Evolutionary conservation across 2,797 vertebrate species (phyloP).

Genomic region (Lepus townsendii): DNA sequence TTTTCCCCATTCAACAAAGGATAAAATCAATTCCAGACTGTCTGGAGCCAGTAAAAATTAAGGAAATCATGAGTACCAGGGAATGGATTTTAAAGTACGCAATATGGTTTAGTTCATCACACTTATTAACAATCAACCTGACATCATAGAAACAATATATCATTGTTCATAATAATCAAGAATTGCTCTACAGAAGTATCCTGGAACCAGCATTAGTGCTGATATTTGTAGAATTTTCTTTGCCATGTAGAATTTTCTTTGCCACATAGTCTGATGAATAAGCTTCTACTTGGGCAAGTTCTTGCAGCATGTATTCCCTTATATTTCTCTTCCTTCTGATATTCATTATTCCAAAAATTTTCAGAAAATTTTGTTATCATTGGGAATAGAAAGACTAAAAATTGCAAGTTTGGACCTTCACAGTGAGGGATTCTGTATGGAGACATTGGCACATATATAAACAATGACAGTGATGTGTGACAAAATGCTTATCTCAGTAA

Average conservation of each 20-base stretch:
- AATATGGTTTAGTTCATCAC: constrained; percentile 38
- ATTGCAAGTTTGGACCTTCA: neutral
- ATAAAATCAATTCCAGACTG: constrained; percentile 73
- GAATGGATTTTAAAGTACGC: constrained; percentile 54
- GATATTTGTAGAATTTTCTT: neutral
- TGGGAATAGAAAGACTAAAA: neutral
- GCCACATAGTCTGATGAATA: neutral
- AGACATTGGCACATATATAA: neutral
- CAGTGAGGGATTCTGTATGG: neutral
- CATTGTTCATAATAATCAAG: neutral
- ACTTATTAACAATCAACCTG: constrained; percentile 65
- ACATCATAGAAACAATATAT: constrained; percentile 26
- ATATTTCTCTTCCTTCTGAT: neutral
- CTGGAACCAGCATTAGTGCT: neutral
- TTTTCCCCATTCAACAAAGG: constrained; percentile 44
- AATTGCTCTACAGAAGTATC: neutral
- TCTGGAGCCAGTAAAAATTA: constrained; percentile 66
- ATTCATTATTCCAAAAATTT: neutral
- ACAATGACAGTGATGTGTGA: neutral
- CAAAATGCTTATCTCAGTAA: neutral
- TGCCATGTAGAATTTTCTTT: neutral
- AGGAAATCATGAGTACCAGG: constrained; percentile 16
- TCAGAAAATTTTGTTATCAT: neutral
- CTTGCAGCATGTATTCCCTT: neutral
- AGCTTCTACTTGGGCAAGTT: neutral